Evolutionary conservation across 1,140 invertebrate genomes (phyloP), one percentile per base, ranked within the genome.

Genomic region (Nylanderia fulva): DNA sequence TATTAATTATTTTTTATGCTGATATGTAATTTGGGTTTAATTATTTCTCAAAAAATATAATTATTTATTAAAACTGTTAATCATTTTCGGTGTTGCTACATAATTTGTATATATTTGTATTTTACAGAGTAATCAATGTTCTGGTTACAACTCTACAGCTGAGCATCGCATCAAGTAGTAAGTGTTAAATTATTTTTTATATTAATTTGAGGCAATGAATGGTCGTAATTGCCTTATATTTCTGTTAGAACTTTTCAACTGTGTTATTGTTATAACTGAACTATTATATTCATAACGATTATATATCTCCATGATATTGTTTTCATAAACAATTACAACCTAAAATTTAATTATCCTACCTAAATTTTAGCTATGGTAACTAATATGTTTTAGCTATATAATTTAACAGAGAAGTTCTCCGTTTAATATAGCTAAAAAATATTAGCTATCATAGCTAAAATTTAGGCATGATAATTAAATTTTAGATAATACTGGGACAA

Each of bases 1-100:
- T 68, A 29, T 69, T 52, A 29, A 71, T 71, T 52, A 29, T 71
- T 54, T 45, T 71, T 0, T 0, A 4, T 0, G 2, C 18, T 52
- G 1, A 3, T 33, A 3, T 48, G 18, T 54, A 71, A 71, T 71
- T 71, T 71, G 18, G n/a, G n/a, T n/a, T n/a, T n/a, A n/a, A n/a
- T n/a, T n/a, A n/a, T n/a, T n/a, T n/a, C 9, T 5, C 54, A 45
- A 2, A n/a, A n/a, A n/a, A n/a, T n/a, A n/a, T 45, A 69, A 69
- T 69, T 29, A 69, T 48, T 68, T 68, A 9, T 42, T 42, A 3
- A 66, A 42, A 48, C n/a, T 68, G n/a, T 69, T 52, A 29, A 71
- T 71, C 33, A 29, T 71, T 54, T 45, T 71, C 0, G 0, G 1
- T 0, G 2, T 8, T 52, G 1, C 8, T 33, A 3, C 18, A 48